Evolutionary conservation across 2,113 vertebrate species (phyloP), one percentile per base, ranked within the genome.

Genomic region (Triplophysa tibetana): DNA sequence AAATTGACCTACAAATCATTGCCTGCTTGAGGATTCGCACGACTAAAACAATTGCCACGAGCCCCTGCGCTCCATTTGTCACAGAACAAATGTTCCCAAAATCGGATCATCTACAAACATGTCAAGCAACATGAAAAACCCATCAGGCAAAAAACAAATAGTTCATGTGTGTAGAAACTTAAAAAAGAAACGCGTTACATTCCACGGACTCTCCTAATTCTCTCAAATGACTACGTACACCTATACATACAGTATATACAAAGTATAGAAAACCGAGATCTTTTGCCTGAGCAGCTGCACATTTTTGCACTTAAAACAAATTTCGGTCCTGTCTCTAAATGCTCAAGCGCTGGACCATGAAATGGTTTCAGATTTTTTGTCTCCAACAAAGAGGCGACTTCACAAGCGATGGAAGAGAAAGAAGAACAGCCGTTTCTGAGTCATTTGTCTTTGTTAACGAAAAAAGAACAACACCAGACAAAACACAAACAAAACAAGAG

Each of bases 401-500:
- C 65, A 65, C 52, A 56, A 78, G 78, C 66, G 63, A 52, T 23
- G 19, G 62, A 76, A 77, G 82, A 81, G 72, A 76, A 85, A 83
- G 75, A 75, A 79, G 76, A 56, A 73, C 70, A 77, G 29, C 38
- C 67, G 45, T 41, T 69, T 66, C 75, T 66, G 52, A 64, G 72
- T 75, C 48, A 85, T 85, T 85, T 85, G 78, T 86, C 83, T 86
- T 83, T 81, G 81, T 79, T 79, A 43, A 23, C 62, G 23, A 70
- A 52, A 62, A 62, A 52, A 21, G 24, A 56, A 24, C 69, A 76
- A 73, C 50, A 76, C 24, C 54, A 80, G 77, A 77, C 78, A 85
- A 58, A 83, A 83, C 78, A 81, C 75, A 82, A 85, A 83, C 81
- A 83, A 81, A 85, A 84, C 77, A 82, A 73, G 75, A 84, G 84